These are phyloP conservation scores for Meghimatium bilineatum DNA, from an alignment of 2,888 invertebrate genomes.

Conservation along the genomic window DNA sequence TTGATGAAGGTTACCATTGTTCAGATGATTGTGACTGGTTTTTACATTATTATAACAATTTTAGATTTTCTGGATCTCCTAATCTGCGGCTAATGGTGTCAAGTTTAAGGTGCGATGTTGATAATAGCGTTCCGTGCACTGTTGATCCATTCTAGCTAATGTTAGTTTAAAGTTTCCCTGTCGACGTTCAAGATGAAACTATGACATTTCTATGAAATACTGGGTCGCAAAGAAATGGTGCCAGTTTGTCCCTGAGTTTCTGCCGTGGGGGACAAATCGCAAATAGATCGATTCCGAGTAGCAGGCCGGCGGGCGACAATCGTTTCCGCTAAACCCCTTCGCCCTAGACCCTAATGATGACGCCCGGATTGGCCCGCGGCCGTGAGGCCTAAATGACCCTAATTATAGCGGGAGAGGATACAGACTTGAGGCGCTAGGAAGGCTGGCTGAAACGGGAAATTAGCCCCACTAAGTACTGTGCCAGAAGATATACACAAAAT, in stretches of 20 bases:
- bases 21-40: no score
- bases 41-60: no score
- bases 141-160: no score
- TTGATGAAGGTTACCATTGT: no score
- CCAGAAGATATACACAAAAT: background rate
- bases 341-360: constrained; percentile 37
- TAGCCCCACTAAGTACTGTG: constrained; percentile 39
- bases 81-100: no score
- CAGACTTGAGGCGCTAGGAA: constrained; percentile 5
- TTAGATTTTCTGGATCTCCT: no score
- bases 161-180: no score
- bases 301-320: constrained; percentile 36
- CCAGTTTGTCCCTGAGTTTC: constrained; percentile 6
- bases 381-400: constrained; percentile 42
- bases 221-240: background rate
- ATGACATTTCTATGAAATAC: background rate
- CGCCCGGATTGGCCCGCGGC: constrained; percentile 42
- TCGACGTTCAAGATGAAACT: no score
- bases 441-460: constrained; percentile 36
- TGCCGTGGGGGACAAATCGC: constrained; percentile 6
- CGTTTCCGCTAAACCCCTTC: constrained; percentile 42
- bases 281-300: constrained; percentile 33
- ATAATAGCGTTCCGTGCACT: no score
- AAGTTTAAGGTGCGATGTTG: no score
- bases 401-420: constrained; percentile 38